Conservation (phyloP, 2,797 vertebrate species). For the Pangasius djambal region DNA sequence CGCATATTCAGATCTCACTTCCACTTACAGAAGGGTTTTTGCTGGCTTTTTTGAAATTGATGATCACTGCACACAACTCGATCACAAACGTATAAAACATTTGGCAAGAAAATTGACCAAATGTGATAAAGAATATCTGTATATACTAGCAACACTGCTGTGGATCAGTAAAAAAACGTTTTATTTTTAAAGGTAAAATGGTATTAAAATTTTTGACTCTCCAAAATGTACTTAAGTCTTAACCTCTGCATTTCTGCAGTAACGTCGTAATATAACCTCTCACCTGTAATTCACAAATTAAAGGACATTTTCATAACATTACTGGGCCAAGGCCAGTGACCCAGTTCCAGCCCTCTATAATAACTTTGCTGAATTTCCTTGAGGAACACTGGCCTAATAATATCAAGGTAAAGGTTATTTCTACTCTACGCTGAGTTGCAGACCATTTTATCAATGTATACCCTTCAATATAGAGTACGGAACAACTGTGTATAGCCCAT, state of each 20-base stretch:
- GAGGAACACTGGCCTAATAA: conserved; percentile 53
- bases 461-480: background rate
- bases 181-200: background rate
- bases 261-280: background rate
- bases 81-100: background rate
- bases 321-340: conserved; percentile 42
- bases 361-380: conserved; percentile 59
- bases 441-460: background rate
- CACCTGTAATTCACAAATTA: background rate
- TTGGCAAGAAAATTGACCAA: background rate
- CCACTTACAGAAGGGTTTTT: background rate
- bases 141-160: background rate
- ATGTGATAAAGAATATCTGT: background rate
- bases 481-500: background rate
- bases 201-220: background rate
- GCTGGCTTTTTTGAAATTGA: background rate
- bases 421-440: background rate
- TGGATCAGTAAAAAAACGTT: background rate
- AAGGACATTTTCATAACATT: conserved; percentile 33
- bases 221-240: background rate
- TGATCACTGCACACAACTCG: background rate
- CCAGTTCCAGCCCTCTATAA: conserved; percentile 36
- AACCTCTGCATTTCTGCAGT: background rate
- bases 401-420: conserved; percentile 26
- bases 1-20: background rate